Evolutionary conservation across 2,888 invertebrate genomes (phyloP), one percentile per base, ranked within the genome.

Genomic region (Argyresthia albistria): DNA sequence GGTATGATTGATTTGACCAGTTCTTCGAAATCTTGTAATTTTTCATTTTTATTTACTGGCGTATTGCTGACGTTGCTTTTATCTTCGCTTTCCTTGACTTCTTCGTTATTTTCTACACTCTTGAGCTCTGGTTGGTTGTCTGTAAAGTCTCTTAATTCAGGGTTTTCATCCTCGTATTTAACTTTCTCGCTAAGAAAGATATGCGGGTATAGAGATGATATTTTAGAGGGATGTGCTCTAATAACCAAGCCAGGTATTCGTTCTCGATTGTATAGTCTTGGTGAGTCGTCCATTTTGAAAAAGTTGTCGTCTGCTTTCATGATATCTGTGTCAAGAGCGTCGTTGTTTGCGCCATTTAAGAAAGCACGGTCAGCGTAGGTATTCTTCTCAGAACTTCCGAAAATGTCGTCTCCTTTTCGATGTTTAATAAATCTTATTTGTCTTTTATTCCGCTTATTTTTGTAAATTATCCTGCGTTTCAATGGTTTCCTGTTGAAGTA

Each of bases 171-270:
- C 55, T 76, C 76, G 51, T 66, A n/a, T 12, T n/a, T 2, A 39
- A 49, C 37, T 16, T 49, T 57, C 53, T 76, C 74, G 53, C 80
- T 79, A 62, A 76, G 60, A 45, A 86, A 75, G 37, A 86, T 63
- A 52, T 86, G 84, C 1, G 84, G 84, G 51, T 86, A 86, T 63
- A 73, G 80, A 0, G 77, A 70, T 76, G 80, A 79, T 4, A 81
- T n/a, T 61, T 42, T n/a, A 3, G 3, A 4, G 11, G n/a, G 10
- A 4, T 10, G 39, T 39, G n/a, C 39, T 11, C 10, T 45, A 8
- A 45, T 25, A 6, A 25, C 2, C 3, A 4, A 25, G 25, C 6
- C 25, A 25, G 25, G 25, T 25, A 25, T 25, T 6, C 25, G 25
- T 25, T 25, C 3, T 25, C 25, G 25, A 6, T 25, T 25, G 25